Evolutionary conservation across 2,113 vertebrate species (phyloP).

Genomic region (Ciconia boyciana): DNA sequence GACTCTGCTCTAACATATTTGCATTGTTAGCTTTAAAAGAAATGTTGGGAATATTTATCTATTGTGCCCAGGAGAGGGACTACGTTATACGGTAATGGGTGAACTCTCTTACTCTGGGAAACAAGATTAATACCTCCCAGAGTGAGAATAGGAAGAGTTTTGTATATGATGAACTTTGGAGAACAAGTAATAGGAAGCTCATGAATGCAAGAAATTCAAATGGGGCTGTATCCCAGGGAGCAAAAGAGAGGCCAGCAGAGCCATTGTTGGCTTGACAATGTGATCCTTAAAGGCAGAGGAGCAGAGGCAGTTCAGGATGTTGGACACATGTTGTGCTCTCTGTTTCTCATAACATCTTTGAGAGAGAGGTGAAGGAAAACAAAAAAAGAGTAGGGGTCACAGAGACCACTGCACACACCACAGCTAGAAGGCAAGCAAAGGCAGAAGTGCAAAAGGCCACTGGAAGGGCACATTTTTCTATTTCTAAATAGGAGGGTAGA

Average conservation of each 20-base stretch:
- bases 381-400: not conserved
- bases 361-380: not conserved
- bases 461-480: not conserved
- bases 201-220: conserved; percentile 50
- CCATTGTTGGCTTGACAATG: conserved; percentile 13
- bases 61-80: not conserved
- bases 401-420: not conserved
- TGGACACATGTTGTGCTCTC: not conserved
- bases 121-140: conserved; percentile 32
- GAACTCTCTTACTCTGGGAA: not conserved
- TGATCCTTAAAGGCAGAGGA: not conserved
- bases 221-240: not conserved
- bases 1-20: not conserved
- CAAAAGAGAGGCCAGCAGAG: conserved; percentile 14
- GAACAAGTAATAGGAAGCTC: not conserved
- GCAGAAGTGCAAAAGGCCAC: conserved; percentile 21
- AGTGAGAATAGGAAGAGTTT: conserved; percentile 7
- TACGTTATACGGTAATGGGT: not conserved
- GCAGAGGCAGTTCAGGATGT: conserved; percentile 1
- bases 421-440: conserved; percentile 5
- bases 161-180: not conserved
- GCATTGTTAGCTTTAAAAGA: conserved; percentile 11
- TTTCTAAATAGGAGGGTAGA: not conserved
- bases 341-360: conserved; percentile 5
- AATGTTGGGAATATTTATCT: not conserved